Base-by-base conservation (phyloP, 1,140 invertebrate genomes). In the Pogonognathellus flavescens region DNA sequence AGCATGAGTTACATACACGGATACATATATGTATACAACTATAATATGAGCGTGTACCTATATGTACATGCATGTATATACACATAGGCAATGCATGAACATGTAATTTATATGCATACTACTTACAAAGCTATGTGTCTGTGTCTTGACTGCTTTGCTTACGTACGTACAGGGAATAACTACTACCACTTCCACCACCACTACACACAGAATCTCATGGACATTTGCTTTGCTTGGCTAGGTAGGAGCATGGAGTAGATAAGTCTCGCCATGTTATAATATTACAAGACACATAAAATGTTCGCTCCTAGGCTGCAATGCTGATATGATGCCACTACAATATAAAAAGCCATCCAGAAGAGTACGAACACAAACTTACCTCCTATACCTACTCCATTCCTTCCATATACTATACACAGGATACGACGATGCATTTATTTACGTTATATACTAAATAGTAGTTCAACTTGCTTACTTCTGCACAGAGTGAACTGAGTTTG, bases 161-260 rank as follows among this genome's bases (percentile, higher is more conserved):
- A 41, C 31, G 31, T 41, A 41, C 6, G 2, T 41, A 41, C 31
- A 41, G 31, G 1, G 31, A 41, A 41, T 6, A 41, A 41, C 31
- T 41, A 41, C n/a, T n/a, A n/a, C n/a, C n/a, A n/a, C n/a, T n/a
- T n/a, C n/a, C n/a, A n/a, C n/a, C n/a, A n/a, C n/a, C 31, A 72
- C 20, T n/a, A 62, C 13, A 62, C 13, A 72, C 9, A 72, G 25
- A 41, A 49, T 76, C 70, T 76, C 70, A 76, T 76, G 70, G 70
- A 76, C 70, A 41, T 76, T 76, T 76, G 70, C 70, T 41, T 25
- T n/a, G 66, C 22, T 70, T 70, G 66, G 22, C 66, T 70, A 72
- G 66, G 13, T 72, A 49, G 9, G 25, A 66, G 31, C 66, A 41
- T 70, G 66, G 66, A 70, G 66, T 16, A 66, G 66, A 25, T 41